These are phyloP conservation scores for Hipposideros armiger DNA, from an alignment of 2,113 vertebrate genomes.

Conservation along the genomic window DNA sequence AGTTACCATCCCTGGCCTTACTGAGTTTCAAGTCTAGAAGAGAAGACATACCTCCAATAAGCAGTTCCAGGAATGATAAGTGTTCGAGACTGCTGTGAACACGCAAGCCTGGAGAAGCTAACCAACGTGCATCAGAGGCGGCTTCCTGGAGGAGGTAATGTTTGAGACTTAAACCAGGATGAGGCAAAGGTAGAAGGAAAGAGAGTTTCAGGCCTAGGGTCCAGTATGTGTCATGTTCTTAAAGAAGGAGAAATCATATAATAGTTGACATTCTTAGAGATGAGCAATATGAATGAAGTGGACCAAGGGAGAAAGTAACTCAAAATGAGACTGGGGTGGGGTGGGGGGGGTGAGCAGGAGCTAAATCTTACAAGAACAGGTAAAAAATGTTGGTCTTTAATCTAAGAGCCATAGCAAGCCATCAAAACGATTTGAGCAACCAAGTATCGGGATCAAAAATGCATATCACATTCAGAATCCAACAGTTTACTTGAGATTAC, in stretches of 20 bases:
- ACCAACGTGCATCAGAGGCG: neutral
- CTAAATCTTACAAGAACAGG: neutral
- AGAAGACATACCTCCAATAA: neutral
- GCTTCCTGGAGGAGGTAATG: neutral
- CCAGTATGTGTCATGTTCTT: neutral
- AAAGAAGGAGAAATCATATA: neutral
- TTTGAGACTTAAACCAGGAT: neutral
- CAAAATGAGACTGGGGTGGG: neutral
- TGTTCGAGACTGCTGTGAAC: neutral
- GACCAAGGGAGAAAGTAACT: neutral
- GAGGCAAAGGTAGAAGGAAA: neutral
- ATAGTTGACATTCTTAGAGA: slow-evolving; percentile 8
- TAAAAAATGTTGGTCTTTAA: neutral
- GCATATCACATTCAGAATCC: neutral
- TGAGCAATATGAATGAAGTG: neutral
- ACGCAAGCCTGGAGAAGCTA: neutral
- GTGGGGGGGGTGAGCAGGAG: neutral
- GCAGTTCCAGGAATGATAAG: neutral
- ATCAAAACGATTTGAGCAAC: neutral
- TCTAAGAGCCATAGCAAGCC: neutral
- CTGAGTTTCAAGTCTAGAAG: neutral
- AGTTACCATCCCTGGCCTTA: neutral
- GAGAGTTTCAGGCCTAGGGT: neutral
- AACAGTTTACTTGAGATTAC: neutral
- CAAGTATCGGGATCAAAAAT: neutral